Evolutionary conservation across 2,113 vertebrate genomes (phyloP), one percentile per base, ranked within the genome.

Genomic region (Rhynchopsitta pachyrhyncha): DNA sequence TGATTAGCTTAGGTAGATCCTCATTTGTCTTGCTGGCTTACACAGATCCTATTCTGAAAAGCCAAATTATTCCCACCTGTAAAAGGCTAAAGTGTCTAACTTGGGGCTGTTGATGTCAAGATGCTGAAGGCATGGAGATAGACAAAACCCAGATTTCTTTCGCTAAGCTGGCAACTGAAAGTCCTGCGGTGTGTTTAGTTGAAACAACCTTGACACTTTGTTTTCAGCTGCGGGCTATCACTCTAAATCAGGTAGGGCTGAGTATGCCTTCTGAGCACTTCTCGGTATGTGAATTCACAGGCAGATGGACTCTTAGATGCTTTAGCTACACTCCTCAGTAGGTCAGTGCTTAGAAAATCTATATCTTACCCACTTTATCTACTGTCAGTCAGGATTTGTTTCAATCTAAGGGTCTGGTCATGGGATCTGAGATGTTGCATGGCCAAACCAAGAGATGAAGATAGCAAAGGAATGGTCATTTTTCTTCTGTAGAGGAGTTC

Each of bases 71-170:
- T 88, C 35, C 12, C 11, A 50, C 12, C 23, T 76, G 22, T 49
- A 41, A 53, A 85, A 28, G 67, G 3, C 23, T 74, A 47, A 62
- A 29, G 7, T 67, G 18, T 69, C n/a, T 46, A 41, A 50, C 46
- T n/a, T 75, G 62, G 27, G 23, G 37, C 8, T 77, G 47, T 47
- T 5, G 10, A 17, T 74, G 22, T 46, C 35, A 64, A 53, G 46
- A 83, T 46, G 23, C 41, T 90, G 37, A 67, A 37, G 35, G 62
- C 28, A 24, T 80, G 6, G 52, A 63, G 41, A 62, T 17, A 13
- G 23, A 59, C 0, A 0, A 80, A 67, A 71, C 15, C 8, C 15
- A 24, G 35, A 27, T 11, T 49, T 44, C 22, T n/a, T 67, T 60
- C 24, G 17, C 15, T 70, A 70, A 77, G 39, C 5, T 23, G 52